Percentiles rank a stretch among this genome's conserved stretches.
These are phyloP conservation scores for Hybos culiciformis DNA, from an alignment of 2,888 invertebrate genomes.

Conservation along the genomic window DNA sequence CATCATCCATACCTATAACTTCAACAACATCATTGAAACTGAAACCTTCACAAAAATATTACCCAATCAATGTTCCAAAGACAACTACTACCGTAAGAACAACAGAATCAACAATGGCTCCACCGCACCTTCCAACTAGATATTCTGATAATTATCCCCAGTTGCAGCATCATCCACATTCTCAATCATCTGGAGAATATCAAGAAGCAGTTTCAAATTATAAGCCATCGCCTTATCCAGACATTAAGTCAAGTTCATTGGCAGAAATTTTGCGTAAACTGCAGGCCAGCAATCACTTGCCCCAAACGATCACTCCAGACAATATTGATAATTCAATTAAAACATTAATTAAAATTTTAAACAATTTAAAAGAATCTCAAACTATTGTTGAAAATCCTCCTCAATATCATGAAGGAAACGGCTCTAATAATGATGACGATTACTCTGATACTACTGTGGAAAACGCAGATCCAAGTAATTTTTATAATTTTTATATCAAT, in stretches of 20 bases:
- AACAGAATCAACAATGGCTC: not conserved
- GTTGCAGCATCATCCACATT: not conserved
- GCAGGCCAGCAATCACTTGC: conserved; percentile 60
- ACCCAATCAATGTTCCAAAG: conserved; percentile 10
- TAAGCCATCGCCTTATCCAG: conserved; percentile 29
- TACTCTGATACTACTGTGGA: conserved; percentile 13
- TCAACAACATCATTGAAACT: conserved; percentile 19
- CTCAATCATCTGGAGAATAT: not conserved
- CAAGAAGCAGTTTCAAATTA: not conserved
- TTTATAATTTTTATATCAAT: not conserved
- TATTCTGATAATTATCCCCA: not conserved
- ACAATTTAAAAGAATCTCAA: conserved; percentile 44
- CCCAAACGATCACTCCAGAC: conserved; percentile 59
- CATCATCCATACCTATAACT: conserved; percentile 17
- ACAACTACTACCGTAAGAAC: conserved; percentile 7
- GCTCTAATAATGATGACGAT: no score
- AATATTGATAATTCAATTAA: conserved; percentile 67
- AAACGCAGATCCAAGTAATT: conserved; percentile 13
- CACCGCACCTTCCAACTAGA: not conserved
- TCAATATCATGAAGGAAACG: conserved; percentile 28
- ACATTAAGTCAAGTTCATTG: conserved; percentile 34
- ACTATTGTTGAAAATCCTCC: conserved; percentile 29
- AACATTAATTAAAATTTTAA: conserved; percentile 60
- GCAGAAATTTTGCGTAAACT: conserved; percentile 54
- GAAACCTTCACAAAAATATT: conserved; percentile 23